Conservation (phyloP, 2,113 vertebrate genomes). For the Gracilinanus agilis region DNA sequence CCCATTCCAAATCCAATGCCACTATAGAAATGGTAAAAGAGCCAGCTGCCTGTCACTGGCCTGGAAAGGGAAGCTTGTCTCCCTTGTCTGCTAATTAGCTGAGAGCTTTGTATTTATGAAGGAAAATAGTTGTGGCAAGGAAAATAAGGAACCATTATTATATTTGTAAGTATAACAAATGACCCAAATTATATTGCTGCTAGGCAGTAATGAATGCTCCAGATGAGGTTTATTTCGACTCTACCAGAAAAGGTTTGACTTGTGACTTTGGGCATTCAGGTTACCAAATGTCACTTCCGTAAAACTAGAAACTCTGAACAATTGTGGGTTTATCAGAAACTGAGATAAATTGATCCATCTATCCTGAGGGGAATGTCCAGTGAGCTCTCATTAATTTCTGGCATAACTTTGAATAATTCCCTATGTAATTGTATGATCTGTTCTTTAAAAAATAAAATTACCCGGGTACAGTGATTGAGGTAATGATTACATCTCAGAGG, state of each 20-base stretch:
- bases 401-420: neutral
- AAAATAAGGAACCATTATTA: constrained; percentile 56
- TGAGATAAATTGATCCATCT: constrained; percentile 37
- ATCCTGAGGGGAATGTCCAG: constrained; percentile 8
- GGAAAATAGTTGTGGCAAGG: neutral
- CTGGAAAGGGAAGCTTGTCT: constrained; percentile 49
- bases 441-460: neutral
- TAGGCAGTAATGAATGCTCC: constrained; percentile 60
- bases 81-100: neutral
- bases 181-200: constrained; percentile 22
- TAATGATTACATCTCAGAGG: neutral
- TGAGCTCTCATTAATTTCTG: neutral
- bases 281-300: constrained; percentile 5
- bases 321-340: constrained; percentile 65
- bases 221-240: constrained; percentile 64
- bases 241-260: constrained; percentile 22
- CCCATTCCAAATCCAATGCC: constrained; percentile 69
- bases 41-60: neutral
- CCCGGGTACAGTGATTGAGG: neutral
- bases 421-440: neutral
- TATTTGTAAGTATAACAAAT: constrained; percentile 63
- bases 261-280: constrained; percentile 60
- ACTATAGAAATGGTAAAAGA: neutral
- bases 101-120: constrained; percentile 53
- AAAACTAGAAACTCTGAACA: constrained; percentile 31